phyloP scores from a whole-genome alignment of 2,797 vertebrate genomes.

The Pagetopsis macropterus region DNA sequence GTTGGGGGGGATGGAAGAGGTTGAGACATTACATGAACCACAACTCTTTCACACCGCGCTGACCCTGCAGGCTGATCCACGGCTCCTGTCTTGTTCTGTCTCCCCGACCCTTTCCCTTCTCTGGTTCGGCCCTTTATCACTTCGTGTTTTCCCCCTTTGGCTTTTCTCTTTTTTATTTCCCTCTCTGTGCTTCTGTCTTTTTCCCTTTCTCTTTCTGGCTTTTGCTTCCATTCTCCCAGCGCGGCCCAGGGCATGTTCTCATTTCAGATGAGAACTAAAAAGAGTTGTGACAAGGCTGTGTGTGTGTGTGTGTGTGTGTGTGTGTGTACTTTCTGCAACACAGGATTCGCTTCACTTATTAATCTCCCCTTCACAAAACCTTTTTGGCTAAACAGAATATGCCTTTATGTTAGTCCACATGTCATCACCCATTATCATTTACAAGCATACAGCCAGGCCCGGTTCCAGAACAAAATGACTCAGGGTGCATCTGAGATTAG shows the following conservation, averaged over 20 bases:
- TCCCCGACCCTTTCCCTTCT: constrained; percentile 9
- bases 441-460: too few relatives aligned
- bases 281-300: constrained; percentile 68
- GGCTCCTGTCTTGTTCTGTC: constrained; percentile 38
- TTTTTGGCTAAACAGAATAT: constrained; percentile 25
- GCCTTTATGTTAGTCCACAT: not conserved
- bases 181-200: constrained; percentile 47
- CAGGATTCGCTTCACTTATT: not conserved
- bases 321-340: not conserved
- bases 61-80: constrained; percentile 68
- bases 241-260: constrained; percentile 74
- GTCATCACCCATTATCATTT: not conserved
- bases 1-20: constrained; percentile 36
- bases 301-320: constrained; percentile 27
- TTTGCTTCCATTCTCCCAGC: constrained; percentile 66
- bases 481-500: too few relatives aligned
- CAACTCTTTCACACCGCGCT: constrained; percentile 60
- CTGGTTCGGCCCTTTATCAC: constrained; percentile 71
- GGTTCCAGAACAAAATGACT: too few relatives aligned
- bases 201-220: constrained; percentile 47
- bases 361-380: constrained; percentile 25
- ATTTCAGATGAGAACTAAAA: constrained; percentile 71
- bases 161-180: constrained; percentile 66
- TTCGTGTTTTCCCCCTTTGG: constrained; percentile 67
- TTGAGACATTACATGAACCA: constrained; percentile 63